Evolutionary conservation across 2,113 vertebrate genomes (phyloP).

Genomic region (Sinocyclocheilus maitianheensis): DNA sequence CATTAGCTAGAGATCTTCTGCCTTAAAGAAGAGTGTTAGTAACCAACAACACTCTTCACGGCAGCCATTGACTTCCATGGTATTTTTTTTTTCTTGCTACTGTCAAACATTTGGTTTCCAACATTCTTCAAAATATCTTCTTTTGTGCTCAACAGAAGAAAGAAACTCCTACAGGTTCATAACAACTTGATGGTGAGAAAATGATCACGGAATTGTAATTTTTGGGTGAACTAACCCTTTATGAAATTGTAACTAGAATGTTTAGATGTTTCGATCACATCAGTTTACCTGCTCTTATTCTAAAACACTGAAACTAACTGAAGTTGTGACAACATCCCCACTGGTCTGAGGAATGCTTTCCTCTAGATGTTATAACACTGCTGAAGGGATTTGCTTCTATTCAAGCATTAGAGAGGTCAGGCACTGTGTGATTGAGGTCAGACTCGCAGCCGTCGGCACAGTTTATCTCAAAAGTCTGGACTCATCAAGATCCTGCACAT

Average conservation of each 20-base stretch:
- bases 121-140: too few relatives aligned
- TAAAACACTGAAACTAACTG: neutral
- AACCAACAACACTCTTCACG: too few relatives aligned
- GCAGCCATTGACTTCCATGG: too few relatives aligned
- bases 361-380: neutral
- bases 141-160: too few relatives aligned
- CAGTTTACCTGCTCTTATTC: too few relatives aligned
- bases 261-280: neutral
- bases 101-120: too few relatives aligned
- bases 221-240: too few relatives aligned
- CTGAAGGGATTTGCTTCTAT: conserved; percentile 17
- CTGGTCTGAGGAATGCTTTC: neutral
- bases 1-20: neutral
- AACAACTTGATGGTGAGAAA: too few relatives aligned
- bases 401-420: neutral
- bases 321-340: neutral
- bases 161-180: too few relatives aligned
- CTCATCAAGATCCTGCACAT: neutral
- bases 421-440: neutral
- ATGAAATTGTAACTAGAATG: neutral
- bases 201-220: too few relatives aligned
- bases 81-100: too few relatives aligned
- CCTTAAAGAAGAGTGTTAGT: too few relatives aligned
- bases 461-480: neutral
- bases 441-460: neutral